Evolutionary conservation across 2,113 vertebrate species (phyloP).

Genomic region (Hippocampus abdominalis): DNA sequence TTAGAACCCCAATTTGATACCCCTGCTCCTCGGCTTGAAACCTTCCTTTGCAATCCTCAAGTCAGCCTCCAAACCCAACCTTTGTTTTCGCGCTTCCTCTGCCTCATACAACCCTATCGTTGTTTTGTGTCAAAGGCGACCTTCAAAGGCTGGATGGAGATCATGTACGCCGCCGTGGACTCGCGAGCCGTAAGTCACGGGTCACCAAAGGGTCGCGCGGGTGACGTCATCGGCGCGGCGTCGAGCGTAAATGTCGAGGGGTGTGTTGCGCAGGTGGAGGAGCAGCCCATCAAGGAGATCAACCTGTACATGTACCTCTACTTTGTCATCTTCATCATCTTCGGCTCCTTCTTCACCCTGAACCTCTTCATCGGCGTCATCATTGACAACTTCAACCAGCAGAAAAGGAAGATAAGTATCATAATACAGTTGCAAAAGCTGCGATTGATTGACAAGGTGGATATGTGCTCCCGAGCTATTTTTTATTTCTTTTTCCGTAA

Average conservation of each 20-base stretch:
- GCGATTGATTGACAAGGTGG: no score
- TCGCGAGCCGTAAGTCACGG: conserved; percentile 80
- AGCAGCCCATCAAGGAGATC: conserved; percentile 81
- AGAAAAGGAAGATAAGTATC: conserved; percentile 98
- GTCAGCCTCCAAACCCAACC: no score
- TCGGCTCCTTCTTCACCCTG: conserved; percentile 96
- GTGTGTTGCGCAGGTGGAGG: conserved; percentile 57
- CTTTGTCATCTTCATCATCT: conserved; percentile 94
- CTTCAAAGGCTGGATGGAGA: conserved; percentile 98
- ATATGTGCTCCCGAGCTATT: no score
- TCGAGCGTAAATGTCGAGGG: neutral
- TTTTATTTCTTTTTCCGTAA: no score
- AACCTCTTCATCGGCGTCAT: conserved; percentile 98
- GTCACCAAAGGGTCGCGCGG: neutral
- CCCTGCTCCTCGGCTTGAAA: no score
- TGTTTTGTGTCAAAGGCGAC: conserved; percentile 77
- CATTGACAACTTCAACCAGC: conserved; percentile 98
- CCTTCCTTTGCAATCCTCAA: no score
- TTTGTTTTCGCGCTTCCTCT: no score
- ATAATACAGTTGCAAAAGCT: no score
- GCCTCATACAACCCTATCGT: no score
- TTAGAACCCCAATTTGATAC: no score
- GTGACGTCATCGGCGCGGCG: no score
- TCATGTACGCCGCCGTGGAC: conserved; percentile 97
- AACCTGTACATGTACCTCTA: conserved; percentile 97